Evolutionary conservation across 1,140 invertebrate genomes (phyloP).

Genomic region (Nasonia longicornis): DNA sequence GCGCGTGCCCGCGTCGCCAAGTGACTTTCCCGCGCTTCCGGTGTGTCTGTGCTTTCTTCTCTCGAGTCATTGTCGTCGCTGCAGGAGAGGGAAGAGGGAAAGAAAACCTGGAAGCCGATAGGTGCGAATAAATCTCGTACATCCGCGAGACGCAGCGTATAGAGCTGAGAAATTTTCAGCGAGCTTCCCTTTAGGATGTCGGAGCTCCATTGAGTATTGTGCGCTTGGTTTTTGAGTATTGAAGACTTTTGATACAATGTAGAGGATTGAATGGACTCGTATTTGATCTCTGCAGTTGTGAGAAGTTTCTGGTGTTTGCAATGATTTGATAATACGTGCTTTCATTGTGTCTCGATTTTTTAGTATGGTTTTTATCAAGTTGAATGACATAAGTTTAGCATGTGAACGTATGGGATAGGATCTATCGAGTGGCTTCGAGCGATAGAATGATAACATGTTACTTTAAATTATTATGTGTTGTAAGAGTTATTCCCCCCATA

Average conservation of each 20-base stretch:
- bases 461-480: too few relatives aligned
- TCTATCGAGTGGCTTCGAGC: background rate
- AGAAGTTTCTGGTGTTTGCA: too few relatives aligned
- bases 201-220: too few relatives aligned
- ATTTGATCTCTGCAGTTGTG: too few relatives aligned
- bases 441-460: too few relatives aligned
- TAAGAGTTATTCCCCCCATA: too few relatives aligned
- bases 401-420: background rate
- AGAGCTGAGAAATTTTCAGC: background rate
- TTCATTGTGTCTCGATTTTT: too few relatives aligned
- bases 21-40: conserved; percentile 20
- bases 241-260: too few relatives aligned
- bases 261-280: too few relatives aligned
- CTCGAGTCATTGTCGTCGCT: conserved; percentile 2
- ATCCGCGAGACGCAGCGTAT: background rate
- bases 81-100: background rate
- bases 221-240: too few relatives aligned
- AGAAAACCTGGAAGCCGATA: background rate
- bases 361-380: background rate
- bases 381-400: background rate
- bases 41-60: conserved; percentile 5
- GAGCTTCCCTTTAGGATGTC: too few relatives aligned
- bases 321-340: too few relatives aligned
- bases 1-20: background rate
- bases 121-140: conserved; percentile 26